These are phyloP conservation scores for Carabus problematicus DNA, from an alignment of 2,888 invertebrate species.

Conservation along the genomic window DNA sequence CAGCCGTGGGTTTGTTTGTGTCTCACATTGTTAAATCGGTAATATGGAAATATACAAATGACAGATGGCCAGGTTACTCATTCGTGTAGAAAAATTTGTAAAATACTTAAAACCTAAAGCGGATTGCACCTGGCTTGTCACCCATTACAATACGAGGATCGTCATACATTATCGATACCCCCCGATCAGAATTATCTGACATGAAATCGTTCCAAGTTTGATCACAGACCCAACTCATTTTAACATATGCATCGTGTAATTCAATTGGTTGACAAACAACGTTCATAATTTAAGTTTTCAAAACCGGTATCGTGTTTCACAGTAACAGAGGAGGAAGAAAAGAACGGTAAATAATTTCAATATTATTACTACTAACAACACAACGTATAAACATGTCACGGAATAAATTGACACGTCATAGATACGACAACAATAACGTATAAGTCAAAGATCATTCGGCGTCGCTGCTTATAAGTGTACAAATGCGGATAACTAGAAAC, in stretches of 20 bases:
- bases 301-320: no score
- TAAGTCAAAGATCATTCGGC: no score
- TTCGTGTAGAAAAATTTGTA: conserved; percentile 50
- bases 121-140: conserved; percentile 30
- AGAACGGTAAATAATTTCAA: no score
- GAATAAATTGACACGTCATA: no score
- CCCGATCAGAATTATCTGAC: conserved; percentile 30
- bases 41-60: conserved; percentile 47
- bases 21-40: conserved; percentile 46
- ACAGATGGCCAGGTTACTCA: conserved; percentile 45
- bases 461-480: no score
- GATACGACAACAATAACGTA: no score
- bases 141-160: conserved; percentile 28
- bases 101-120: neutral
- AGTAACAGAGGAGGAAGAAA: no score
- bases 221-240: conserved; percentile 15
- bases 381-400: no score
- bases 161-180: neutral
- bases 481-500: no score
- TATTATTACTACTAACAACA: no score
- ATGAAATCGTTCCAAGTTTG: conserved; percentile 20
- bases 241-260: conserved; percentile 28
- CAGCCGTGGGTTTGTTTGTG: conserved; percentile 46
- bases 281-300: conserved; percentile 24
- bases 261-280: conserved; percentile 31